Base-by-base conservation (phyloP, 2,113 vertebrate species). In the Corvus cornix region DNA sequence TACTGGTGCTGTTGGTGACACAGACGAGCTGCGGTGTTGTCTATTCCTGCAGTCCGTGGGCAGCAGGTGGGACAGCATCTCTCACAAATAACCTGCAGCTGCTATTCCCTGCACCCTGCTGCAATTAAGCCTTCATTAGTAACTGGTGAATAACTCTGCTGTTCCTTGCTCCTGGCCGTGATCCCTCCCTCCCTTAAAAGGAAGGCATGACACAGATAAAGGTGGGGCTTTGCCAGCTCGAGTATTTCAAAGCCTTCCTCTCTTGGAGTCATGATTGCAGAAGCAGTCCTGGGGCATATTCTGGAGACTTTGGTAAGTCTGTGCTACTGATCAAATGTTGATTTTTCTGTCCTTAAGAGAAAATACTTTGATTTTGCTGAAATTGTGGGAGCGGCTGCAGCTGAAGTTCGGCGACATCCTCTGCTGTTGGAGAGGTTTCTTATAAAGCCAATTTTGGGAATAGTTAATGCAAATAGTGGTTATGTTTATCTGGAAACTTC, bases 201-300 rank as follows among this genome's bases (percentile, higher is more conserved):
- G 92, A 67, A 92, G 52, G 67, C 39, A 66, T 95, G 96, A 95
- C 95, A 88, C 46, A 10, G n/a, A 66, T 80, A 14, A 53, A 96
- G 96, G 96, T 89, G 96, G 92, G 64, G 96, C 95, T 96, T 95
- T 93, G 89, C 23, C 14, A 23, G 83, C 88, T 27, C 21, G 13
- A 48, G 24, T 95, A 78, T 70, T 92, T 97, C 89, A 96, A 58
- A 95, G 68, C 86, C 94, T 68, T 86, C 55, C 51, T 84, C 83
- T 43, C 83, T 43, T 59, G 12, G 60, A 93, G 83, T 62, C 16
- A 90, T 95, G 90, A 89, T 55, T 74, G 84, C 90, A 93, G 88
- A 51, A 62, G 88, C 64, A 77, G 49, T 74, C 39, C 68, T 75
- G 89, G 83, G 80, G 68, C 86, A n/a, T 9, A 1, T 93, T 49